Evolutionary conservation across 2,888 invertebrate genomes (phyloP).

Genomic region (Microplitis deprimator): DNA sequence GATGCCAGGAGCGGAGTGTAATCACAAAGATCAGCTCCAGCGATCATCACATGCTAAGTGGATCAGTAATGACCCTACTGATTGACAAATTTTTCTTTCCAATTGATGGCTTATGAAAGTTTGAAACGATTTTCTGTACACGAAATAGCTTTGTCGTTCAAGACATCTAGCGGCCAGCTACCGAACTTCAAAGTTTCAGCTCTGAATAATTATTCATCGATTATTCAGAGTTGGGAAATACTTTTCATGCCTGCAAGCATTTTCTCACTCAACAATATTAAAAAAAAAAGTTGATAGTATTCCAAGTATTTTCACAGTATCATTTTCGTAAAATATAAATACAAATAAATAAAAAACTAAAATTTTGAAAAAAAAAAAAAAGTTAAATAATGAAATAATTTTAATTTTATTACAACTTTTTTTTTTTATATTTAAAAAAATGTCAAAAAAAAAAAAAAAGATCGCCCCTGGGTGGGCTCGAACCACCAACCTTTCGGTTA

Average conservation of each 20-base stretch:
- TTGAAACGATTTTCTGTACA: conserved; percentile 10
- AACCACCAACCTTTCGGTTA: conserved; percentile 99
- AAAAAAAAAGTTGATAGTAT: too few relatives aligned
- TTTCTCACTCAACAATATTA: too few relatives aligned
- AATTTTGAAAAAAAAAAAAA: not conserved
- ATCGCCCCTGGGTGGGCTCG: conserved; percentile 95
- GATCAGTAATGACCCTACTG: conserved; percentile 69
- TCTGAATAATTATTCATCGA: not conserved
- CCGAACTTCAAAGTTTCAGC: not conserved
- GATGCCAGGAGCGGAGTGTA: conserved; percentile 61
- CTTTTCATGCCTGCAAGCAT: too few relatives aligned
- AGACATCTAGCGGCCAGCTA: conserved; percentile 37
- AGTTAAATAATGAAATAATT: not conserved
- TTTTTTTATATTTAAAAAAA: not conserved
- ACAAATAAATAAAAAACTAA: too few relatives aligned
- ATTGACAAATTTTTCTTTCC: conserved; percentile 49
- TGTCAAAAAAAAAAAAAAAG: not conserved
- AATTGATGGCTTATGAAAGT: conserved; percentile 32
- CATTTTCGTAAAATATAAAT: too few relatives aligned
- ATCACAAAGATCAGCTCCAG: conserved; percentile 64
- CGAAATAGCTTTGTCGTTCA: conserved; percentile 43
- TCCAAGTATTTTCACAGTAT: too few relatives aligned
- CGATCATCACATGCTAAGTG: conserved; percentile 65
- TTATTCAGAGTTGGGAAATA: too few relatives aligned
- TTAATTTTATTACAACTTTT: too few relatives aligned